phyloP scores from a whole-genome alignment of 2,797 vertebrate genomes.

The Erithacus rubecula region DNA sequence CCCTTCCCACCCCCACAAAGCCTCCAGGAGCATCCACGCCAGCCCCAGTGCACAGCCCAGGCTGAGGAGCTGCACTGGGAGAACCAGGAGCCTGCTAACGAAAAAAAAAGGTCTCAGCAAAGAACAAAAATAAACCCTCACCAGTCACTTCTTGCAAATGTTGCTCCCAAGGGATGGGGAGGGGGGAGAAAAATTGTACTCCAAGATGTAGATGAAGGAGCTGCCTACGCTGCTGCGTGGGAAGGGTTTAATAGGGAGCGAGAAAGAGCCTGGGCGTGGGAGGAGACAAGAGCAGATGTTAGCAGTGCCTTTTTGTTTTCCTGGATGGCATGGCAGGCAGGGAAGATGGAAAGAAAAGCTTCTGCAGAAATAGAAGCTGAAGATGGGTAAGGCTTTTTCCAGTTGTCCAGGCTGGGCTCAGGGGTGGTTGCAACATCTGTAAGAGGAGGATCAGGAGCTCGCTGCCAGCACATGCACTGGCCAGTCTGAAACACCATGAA shows the following conservation, averaged over 20 bases:
- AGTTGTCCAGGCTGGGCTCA: not conserved
- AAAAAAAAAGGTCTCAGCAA: not conserved
- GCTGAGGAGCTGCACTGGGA: not conserved
- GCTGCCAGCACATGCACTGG: fast-evolving
- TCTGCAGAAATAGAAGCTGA: not conserved
- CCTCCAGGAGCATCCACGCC: not conserved
- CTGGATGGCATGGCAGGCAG: conserved; percentile 9
- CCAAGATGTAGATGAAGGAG: not conserved
- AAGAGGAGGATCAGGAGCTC: not conserved
- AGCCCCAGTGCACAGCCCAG: fast-evolving
- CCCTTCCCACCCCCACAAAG: not conserved
- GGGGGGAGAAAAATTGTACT: not conserved
- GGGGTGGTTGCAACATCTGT: fast-evolving
- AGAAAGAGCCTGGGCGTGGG: conserved; percentile 27
- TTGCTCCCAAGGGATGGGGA: conserved; percentile 4
- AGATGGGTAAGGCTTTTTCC: not conserved
- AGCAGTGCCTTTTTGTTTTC: conserved; percentile 54
- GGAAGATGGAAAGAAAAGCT: not conserved
- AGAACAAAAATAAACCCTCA: conserved; percentile 29
- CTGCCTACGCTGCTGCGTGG: conserved; percentile 48
- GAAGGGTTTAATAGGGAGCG: conserved; percentile 54
- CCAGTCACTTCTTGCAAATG: not conserved
- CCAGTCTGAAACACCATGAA: not conserved
- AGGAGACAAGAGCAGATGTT: conserved; percentile 59
- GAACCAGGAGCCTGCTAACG: not conserved